phyloP scores from a whole-genome alignment of 2,888 invertebrate species.

The Leptogaster cylindrica region DNA sequence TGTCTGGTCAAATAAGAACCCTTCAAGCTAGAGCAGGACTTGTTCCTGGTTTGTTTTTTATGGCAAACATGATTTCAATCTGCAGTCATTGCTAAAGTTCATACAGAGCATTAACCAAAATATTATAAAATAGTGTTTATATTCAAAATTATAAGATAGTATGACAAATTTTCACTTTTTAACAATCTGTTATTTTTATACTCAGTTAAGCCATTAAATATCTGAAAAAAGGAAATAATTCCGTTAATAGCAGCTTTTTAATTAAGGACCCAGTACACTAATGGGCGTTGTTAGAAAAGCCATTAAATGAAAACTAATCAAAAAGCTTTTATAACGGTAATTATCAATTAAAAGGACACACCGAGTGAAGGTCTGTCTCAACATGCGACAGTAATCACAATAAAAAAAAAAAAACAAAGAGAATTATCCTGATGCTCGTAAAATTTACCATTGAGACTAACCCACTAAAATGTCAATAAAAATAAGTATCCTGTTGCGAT shows the following conservation, averaged over 20 bases:
- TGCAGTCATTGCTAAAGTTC: no score
- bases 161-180: no score
- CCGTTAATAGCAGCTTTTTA: conserved; percentile 12
- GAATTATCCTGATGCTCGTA: conserved; percentile 21
- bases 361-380: conserved; percentile 1
- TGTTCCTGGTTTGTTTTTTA: no score
- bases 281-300: not conserved
- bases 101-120: no score
- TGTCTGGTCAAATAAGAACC: no score
- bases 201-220: no score
- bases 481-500: conserved; percentile 45
- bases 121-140: no score
- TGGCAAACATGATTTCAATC: no score
- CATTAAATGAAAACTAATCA: conserved; percentile 44
- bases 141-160: no score
- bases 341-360: conserved; percentile 46
- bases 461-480: conserved; percentile 44
- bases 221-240: not conserved
- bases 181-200: no score
- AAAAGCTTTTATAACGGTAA: conserved; percentile 42
- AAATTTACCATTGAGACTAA: conserved; percentile 35
- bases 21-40: no score
- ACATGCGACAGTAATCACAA: conserved; percentile 43
- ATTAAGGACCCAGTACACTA: conserved; percentile 15
- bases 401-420: no score